Percentiles rank a stretch among this genome's conserved stretches.
Conservation (phyloP, 2,888 invertebrate genomes). For the Salpingus planirostris region DNA sequence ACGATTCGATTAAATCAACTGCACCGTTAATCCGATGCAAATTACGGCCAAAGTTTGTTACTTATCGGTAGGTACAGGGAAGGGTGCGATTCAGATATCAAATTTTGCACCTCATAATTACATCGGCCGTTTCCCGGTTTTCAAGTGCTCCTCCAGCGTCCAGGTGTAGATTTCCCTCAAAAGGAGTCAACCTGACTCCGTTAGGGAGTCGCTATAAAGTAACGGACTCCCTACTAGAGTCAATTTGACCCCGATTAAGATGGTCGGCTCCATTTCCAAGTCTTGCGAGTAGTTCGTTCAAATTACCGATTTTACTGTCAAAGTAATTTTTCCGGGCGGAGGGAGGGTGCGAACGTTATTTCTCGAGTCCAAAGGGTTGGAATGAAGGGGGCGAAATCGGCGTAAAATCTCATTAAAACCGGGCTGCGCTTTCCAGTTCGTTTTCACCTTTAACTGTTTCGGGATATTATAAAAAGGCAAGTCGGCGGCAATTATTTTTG, state of each 20-base stretch:
- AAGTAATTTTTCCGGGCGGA: neutral
- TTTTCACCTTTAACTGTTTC: conserved; percentile 6
- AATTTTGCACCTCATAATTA: neutral
- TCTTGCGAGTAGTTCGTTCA: too few relatives aligned
- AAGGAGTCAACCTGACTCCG: conserved; percentile 95
- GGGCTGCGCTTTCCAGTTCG: conserved; percentile 4
- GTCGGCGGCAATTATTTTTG: conserved; percentile 10
- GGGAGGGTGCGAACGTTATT: too few relatives aligned
- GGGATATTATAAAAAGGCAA: conserved; percentile 2
- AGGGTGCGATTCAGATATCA: too few relatives aligned
- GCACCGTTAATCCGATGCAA: too few relatives aligned
- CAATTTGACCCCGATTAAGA: conserved; percentile 89
- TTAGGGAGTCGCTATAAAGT: conserved; percentile 86
- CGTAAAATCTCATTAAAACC: conserved; percentile 8
- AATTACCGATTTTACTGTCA: too few relatives aligned
- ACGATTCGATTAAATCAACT: too few relatives aligned
- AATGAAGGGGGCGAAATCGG: neutral
- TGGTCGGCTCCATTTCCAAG: too few relatives aligned
- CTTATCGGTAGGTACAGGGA: too few relatives aligned
- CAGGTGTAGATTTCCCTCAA: conserved; percentile 55
- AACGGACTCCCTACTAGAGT: conserved; percentile 98
- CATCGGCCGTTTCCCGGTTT: too few relatives aligned
- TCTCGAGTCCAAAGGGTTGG: neutral
- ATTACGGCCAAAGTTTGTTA: too few relatives aligned
- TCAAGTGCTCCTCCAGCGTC: too few relatives aligned